phyloP scores from a whole-genome alignment of 2,888 invertebrate genomes.

The Drosophila subsilvestris region DNA sequence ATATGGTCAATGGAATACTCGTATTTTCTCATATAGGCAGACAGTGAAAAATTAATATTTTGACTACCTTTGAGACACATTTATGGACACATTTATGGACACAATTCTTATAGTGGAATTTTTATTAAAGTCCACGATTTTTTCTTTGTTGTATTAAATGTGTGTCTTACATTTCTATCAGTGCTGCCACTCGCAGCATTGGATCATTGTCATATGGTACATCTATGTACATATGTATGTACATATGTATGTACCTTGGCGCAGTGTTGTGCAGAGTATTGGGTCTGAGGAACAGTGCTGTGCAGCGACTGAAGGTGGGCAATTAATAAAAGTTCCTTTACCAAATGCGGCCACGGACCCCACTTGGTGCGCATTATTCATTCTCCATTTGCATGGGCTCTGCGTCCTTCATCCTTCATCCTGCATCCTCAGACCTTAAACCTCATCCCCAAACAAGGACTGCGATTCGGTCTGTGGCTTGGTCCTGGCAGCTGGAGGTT shows the following conservation, averaged over 20 bases:
- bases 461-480: conserved; percentile 47
- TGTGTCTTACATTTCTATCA: background rate
- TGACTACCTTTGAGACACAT: too few species aligned
- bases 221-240: background rate
- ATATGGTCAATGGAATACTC: too few species aligned
- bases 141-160: background rate
- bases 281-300: background rate
- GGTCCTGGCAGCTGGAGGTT: background rate
- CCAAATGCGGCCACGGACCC: conserved; percentile 40
- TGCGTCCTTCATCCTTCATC: conserved; percentile 1
- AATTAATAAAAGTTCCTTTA: conserved; percentile 42
- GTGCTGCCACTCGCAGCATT: too few species aligned
- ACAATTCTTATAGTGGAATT: too few species aligned
- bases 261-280: conserved; percentile 2
- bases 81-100: too few species aligned
- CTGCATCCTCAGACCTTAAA: conserved; percentile 3
- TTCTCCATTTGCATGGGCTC: conserved; percentile 40
- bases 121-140: background rate
- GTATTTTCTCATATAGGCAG: too few species aligned
- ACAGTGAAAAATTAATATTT: too few species aligned
- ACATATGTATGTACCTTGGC: background rate
- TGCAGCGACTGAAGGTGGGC: conserved; percentile 35
- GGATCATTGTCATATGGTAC: background rate
- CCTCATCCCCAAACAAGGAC: conserved; percentile 18
- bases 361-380: conserved; percentile 51